Conservation (phyloP, 1,140 invertebrate genomes). For the Psix sp. region DNA sequence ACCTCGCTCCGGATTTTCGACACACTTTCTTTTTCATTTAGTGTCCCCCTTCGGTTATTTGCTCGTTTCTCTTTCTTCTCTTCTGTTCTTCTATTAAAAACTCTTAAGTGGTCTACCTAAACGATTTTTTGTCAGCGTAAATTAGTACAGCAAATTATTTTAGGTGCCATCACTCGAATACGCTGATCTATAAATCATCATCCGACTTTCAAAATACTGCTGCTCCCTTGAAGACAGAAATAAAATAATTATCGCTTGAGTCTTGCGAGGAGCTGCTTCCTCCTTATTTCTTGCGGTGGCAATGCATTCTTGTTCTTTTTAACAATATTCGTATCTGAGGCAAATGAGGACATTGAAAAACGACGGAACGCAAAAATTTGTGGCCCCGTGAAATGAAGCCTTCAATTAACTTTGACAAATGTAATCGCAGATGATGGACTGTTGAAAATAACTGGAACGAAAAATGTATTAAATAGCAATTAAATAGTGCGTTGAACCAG, state of each 20-base stretch:
- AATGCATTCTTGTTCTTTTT: constrained; percentile 16
- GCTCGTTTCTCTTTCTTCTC: too few species aligned
- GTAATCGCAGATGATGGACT: constrained; percentile 32
- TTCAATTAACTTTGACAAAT: constrained; percentile 58
- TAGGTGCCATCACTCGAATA: constrained; percentile 19
- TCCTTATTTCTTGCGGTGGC: constrained; percentile 29
- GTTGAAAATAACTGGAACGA: constrained; percentile 26
- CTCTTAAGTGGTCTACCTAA: constrained; percentile 7
- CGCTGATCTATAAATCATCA: constrained; percentile 54
- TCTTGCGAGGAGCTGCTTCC: constrained; percentile 37
- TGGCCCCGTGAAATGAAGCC: constrained; percentile 37
- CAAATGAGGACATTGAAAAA: constrained; percentile 56
- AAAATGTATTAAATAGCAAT: constrained; percentile 38
- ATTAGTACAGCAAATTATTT: constrained; percentile 59
- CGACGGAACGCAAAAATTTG: constrained; percentile 33
- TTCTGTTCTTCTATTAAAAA: too few species aligned
- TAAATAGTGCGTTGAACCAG: constrained; percentile 37
- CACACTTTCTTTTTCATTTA: too few species aligned
- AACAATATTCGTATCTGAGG: constrained; percentile 52
- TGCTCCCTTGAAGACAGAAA: constrained; percentile 52
- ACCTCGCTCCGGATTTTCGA: not conserved
- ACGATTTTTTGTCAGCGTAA: constrained; percentile 30
- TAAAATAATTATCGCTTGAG: constrained; percentile 59
- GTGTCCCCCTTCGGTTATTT: too few species aligned
- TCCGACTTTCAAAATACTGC: constrained; percentile 57